Conservation (phyloP, 2,113 vertebrate species). For the Podarcis raffonei region DNA sequence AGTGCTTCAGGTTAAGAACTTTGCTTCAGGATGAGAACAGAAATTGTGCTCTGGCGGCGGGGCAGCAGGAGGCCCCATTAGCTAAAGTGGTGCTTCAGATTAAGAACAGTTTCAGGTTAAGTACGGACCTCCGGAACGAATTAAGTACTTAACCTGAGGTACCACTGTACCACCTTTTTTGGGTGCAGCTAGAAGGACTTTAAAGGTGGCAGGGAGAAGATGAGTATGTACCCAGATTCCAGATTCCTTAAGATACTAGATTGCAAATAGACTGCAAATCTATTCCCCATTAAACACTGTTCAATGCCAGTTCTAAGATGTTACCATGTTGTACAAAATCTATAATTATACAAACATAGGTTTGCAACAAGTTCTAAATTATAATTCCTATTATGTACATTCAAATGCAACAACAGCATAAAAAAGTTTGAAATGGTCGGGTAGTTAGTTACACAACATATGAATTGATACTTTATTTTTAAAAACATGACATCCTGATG, state of each 20-base stretch:
- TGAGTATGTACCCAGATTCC: not conserved
- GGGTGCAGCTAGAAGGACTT: not conserved
- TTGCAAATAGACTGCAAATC: not conserved
- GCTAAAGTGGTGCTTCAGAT: too few species aligned
- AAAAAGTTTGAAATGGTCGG: not conserved
- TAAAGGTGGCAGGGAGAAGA: not conserved
- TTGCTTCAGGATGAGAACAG: too few species aligned
- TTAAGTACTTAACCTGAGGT: too few species aligned
- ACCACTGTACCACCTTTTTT: not conserved
- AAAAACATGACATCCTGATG: not conserved
- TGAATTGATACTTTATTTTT: conserved; percentile 5
- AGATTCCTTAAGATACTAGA: not conserved
- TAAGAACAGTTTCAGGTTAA: too few species aligned
- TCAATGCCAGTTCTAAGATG: not conserved
- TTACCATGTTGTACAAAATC: not conserved
- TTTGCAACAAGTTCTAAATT: not conserved
- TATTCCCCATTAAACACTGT: not conserved
- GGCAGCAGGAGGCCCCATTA: too few species aligned
- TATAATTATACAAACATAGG: not conserved
- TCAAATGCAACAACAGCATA: not conserved
- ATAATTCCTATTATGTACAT: not conserved
- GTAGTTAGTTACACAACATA: not conserved
- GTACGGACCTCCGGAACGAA: too few species aligned
- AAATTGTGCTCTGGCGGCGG: too few species aligned
- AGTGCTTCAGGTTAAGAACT: too few species aligned